phyloP scores from a whole-genome alignment of 2,797 vertebrate genomes.

The Pristis pectinata region DNA sequence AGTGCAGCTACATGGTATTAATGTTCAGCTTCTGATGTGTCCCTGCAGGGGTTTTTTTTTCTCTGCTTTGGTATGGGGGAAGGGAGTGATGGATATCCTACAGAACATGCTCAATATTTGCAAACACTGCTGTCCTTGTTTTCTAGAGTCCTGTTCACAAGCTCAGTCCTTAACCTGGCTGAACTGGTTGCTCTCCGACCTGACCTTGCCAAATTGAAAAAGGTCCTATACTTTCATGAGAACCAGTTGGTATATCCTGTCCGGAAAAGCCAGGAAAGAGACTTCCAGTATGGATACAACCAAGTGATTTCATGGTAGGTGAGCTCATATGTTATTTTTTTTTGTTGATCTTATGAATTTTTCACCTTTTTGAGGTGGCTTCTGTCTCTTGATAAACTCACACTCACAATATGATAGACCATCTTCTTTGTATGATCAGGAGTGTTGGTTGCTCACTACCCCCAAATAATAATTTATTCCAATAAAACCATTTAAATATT shows the following conservation, averaged over 20 bases:
- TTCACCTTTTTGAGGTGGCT: background rate
- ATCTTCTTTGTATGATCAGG: too few species aligned
- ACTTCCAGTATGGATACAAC: conserved; percentile 96
- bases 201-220: conserved; percentile 82
- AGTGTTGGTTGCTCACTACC: background rate
- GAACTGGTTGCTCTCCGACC: conserved; percentile 80
- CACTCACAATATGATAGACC: background rate
- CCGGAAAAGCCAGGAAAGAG: conserved; percentile 77
- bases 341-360: background rate
- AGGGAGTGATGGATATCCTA: conserved; percentile 56
- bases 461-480: background rate
- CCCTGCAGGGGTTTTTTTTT: conserved; percentile 64
- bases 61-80: conserved; percentile 44
- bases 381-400: background rate
- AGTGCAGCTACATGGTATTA: conserved; percentile 59
- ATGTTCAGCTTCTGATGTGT: conserved; percentile 70
- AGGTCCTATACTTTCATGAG: conserved; percentile 94
- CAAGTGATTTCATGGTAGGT: conserved; percentile 87
- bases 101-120: conserved; percentile 47
- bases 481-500: background rate
- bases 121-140: conserved; percentile 69
- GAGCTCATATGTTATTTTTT: background rate
- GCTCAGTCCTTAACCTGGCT: conserved; percentile 80
- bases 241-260: conserved; percentile 88
- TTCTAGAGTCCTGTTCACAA: conserved; percentile 71